Conservation (phyloP, 2,888 invertebrate genomes). For the Cancer borealis region DNA sequence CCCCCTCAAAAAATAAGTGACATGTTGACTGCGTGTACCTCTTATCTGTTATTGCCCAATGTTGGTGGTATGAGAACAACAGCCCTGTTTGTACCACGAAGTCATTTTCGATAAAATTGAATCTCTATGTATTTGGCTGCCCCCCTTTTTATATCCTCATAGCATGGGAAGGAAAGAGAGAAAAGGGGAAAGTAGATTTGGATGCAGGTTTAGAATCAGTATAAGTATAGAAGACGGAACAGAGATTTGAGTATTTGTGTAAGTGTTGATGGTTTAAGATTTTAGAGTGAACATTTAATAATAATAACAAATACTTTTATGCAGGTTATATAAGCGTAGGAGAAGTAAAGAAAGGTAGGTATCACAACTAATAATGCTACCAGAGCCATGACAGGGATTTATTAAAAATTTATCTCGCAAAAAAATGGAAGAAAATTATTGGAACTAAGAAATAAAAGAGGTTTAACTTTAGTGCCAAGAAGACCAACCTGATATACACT, state of each 20-base stretch:
- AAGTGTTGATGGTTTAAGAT: too few species aligned
- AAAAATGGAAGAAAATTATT: neutral
- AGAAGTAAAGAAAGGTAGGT: neutral
- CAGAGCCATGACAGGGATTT: neutral
- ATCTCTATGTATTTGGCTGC: slow-evolving; percentile 32
- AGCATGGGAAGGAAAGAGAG: neutral
- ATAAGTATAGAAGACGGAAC: too few species aligned
- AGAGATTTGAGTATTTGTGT: too few species aligned
- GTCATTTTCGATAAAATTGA: slow-evolving; percentile 32
- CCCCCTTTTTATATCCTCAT: neutral
- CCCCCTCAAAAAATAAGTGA: neutral
- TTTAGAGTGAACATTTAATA: too few species aligned
- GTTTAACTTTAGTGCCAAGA: neutral
- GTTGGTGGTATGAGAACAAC: slow-evolving; percentile 27
- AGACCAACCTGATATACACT: neutral
- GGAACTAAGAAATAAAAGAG: neutral
- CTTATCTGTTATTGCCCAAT: slow-evolving; percentile 27
- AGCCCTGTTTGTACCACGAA: slow-evolving; percentile 21
- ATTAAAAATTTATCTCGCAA: too few species aligned
- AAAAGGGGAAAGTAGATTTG: too few species aligned
- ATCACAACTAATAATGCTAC: neutral
- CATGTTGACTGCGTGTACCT: slow-evolving; percentile 27
- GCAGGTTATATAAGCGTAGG: too few species aligned
- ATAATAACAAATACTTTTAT: too few species aligned
- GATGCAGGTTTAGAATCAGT: too few species aligned